A percentile compares a stretch with the other conserved stretches of the same genome.
Evolutionary conservation across 92 coral and sea anemone species (phyloP).

Genomic region (Phenganax subtilis): DNA sequence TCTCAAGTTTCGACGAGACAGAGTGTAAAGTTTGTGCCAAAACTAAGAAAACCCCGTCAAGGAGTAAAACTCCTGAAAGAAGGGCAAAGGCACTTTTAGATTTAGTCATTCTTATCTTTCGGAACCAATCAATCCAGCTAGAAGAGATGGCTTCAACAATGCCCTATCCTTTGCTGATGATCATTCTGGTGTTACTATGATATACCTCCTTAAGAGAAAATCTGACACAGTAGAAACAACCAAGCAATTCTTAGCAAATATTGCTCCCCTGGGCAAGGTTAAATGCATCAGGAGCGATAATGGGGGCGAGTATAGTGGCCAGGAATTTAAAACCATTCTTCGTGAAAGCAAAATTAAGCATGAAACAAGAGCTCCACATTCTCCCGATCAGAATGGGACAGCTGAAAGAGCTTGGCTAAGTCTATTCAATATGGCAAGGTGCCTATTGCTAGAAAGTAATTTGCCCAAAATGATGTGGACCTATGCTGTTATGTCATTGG

Average conservation of each 20-base stretch:
- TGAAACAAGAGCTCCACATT: constrained; percentile 28
- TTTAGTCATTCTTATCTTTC: constrained; percentile 47
- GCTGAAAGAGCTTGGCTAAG: constrained; percentile 41
- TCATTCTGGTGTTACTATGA: constrained; percentile 35
- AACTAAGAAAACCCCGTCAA: constrained; percentile 46
- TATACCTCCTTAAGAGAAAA: constrained; percentile 42
- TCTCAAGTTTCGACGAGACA: constrained; percentile 32
- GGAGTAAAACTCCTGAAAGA: constrained; percentile 51
- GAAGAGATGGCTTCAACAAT: constrained; percentile 44
- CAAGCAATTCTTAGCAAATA: constrained; percentile 36
- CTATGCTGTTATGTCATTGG: constrained; percentile 32
- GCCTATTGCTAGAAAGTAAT: constrained; percentile 39
- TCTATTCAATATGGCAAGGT: too few species aligned
- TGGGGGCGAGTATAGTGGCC: constrained; percentile 42
- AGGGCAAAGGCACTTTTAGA: constrained; percentile 37
- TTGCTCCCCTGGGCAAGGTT: constrained; percentile 25
- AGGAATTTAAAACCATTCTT: constrained; percentile 19
- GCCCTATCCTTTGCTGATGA: constrained; percentile 40
- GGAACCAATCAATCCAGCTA: constrained; percentile 46
- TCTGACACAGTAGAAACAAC: constrained; percentile 47
- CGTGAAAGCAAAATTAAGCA: constrained; percentile 36
- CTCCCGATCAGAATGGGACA: constrained; percentile 39
- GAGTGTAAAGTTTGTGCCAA: constrained; percentile 46
- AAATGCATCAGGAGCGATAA: constrained; percentile 36
- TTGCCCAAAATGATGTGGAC: constrained; percentile 35